phyloP scores from a whole-genome alignment of 2,888 invertebrate genomes.

The Gymnocheta viridis region DNA sequence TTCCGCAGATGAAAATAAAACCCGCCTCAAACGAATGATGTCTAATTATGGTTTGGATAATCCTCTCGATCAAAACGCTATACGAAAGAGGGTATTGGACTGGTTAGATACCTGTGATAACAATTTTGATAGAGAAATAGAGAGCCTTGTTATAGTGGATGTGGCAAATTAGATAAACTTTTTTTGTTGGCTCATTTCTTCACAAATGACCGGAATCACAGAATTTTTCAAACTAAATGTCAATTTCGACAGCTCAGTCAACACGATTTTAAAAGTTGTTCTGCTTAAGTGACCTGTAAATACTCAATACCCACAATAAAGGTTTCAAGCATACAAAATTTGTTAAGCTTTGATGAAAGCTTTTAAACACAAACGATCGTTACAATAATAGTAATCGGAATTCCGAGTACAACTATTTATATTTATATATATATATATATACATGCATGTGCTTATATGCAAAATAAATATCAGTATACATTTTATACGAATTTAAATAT shows the following conservation, averaged over 20 bases:
- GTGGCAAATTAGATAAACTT: constrained; percentile 71
- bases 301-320: neutral
- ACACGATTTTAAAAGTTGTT: constrained; percentile 27
- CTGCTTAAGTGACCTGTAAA: constrained; percentile 20
- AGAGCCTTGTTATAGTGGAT: constrained; percentile 78
- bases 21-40: constrained; percentile 83
- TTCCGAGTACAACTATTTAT: constrained; percentile 11
- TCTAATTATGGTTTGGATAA: constrained; percentile 86
- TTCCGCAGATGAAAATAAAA: constrained; percentile 83
- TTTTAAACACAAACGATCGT: neutral
- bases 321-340: neutral
- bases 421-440: neutral
- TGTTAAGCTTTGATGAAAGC: constrained; percentile 8
- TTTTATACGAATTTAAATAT: constrained; percentile 45
- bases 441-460: neutral
- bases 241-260: constrained; percentile 37
- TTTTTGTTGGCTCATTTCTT: constrained; percentile 7
- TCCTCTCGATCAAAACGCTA: constrained; percentile 85
- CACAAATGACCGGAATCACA: constrained; percentile 4
- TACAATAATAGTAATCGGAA: constrained; percentile 4
- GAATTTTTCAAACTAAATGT: neutral
- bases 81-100: constrained; percentile 86
- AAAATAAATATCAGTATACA: constrained; percentile 47
- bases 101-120: constrained; percentile 85
- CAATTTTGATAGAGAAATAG: constrained; percentile 79